These are phyloP conservation scores for Beroe ovata DNA, from an alignment of 37 sponge, comb jelly and placozoan species.

Conservation along the genomic window DNA sequence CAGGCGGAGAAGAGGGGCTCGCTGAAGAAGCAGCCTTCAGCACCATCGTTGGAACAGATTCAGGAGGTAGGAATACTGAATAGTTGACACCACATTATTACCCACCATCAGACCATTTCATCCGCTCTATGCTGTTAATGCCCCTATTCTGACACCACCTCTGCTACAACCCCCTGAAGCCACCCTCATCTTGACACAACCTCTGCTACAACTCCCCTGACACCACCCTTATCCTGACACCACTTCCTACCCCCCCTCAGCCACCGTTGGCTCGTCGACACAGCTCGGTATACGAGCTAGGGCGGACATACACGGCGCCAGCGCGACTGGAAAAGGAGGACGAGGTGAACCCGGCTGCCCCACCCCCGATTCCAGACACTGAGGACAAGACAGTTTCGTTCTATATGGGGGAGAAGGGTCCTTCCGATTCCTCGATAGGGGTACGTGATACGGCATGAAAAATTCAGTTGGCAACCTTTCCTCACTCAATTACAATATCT, in stretches of 20 bases:
- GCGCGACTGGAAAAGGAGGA: not conserved
- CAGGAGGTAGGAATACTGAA: not conserved
- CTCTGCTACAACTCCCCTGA: not conserved
- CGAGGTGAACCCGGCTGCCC: not conserved
- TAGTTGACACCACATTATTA: not conserved
- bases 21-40: slow-evolving; percentile 19
- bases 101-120: too few relatives aligned
- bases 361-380: not conserved
- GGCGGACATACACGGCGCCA: not conserved
- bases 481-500: too few relatives aligned
- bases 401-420: not conserved
- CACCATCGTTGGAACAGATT: slow-evolving; percentile 22
- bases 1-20: not conserved
- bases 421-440: not conserved
- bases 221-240: not conserved
- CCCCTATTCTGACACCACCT: not conserved
- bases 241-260: not conserved
- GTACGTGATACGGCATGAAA: not conserved
- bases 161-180: too few relatives aligned
- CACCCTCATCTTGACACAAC: not conserved
- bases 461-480: too few relatives aligned
- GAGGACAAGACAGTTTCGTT: slow-evolving; percentile 25
- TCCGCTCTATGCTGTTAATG: too few relatives aligned
- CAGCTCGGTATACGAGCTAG: not conserved
- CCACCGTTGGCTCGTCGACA: not conserved